Conservation (phyloP, 1,140 invertebrate species). For the Campoletis sonorensis region DNA sequence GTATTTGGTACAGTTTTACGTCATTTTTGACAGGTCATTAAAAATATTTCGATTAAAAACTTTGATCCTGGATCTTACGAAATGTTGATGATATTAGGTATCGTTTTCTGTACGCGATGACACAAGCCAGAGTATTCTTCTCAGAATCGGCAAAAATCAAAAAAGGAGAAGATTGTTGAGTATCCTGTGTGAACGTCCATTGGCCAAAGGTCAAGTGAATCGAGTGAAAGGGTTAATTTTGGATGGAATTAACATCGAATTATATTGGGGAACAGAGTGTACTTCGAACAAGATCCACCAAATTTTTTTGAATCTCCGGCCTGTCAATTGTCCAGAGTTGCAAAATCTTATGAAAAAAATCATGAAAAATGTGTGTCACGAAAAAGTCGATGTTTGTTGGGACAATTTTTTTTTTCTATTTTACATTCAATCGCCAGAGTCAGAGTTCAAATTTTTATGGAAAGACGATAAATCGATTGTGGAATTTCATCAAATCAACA, state of each 20-base stretch:
- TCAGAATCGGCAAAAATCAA: conserved; percentile 62
- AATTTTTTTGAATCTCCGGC: conserved; percentile 62
- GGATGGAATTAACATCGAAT: conserved; percentile 44
- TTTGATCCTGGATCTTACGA: too few species aligned
- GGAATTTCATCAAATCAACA: not conserved
- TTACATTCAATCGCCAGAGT: conserved; percentile 54
- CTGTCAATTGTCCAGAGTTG: conserved; percentile 55
- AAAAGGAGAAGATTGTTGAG: conserved; percentile 56
- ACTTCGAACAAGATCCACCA: conserved; percentile 39
- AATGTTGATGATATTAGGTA: conserved; percentile 55
- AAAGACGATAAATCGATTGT: conserved; percentile 43
- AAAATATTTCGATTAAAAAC: conserved; percentile 19
- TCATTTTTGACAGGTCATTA: conserved; percentile 32
- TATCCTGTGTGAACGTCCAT: conserved; percentile 51
- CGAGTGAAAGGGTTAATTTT: conserved; percentile 40
- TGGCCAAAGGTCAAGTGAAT: conserved; percentile 49
- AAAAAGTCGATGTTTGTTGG: conserved; percentile 26
- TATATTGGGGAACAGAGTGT: conserved; percentile 58
- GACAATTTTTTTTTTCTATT: conserved; percentile 57
- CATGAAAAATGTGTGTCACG: conserved; percentile 19
- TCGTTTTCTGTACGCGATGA: conserved; percentile 69
- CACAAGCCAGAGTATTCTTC: conserved; percentile 50
- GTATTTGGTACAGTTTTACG: too few species aligned
- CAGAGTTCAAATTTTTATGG: conserved; percentile 50
- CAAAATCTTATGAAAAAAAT: conserved; percentile 48